Evolutionary conservation across 2,113 vertebrate genomes (phyloP), one percentile per base, ranked within the genome.

Genomic region (Psephotus haematonotus): DNA sequence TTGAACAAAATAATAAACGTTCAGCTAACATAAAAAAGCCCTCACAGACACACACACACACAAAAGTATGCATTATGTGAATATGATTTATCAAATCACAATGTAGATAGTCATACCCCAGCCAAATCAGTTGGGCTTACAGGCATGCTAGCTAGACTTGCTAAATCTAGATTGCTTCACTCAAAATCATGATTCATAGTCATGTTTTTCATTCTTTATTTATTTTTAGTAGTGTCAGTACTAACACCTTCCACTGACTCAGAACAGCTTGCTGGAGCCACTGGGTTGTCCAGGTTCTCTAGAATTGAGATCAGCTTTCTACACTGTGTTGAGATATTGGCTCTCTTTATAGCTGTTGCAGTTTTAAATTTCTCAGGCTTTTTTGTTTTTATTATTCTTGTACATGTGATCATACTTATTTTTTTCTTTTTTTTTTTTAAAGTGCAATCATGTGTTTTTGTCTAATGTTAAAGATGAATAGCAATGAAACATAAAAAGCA

Each of bases 111-210:
- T 50, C 10, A 44, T 82, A 74, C 28, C 37, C 49, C 53, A 76
- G 59, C 8, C 60, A 94, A 80, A 79, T 74, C 59, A 93, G 25
- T 43, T 80, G 59, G 37, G 18, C 79, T 92, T 95, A 72, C 52
- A 84, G 28, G 52, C 65, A 37, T 41, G 77, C 43, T 53, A 94
- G 78, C 29, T 41, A 87, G 70, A 76, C 77, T 77, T 76, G 27
- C 59, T 91, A 95, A 69, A 96, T 80, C 75, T 78, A 77, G 55
- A 78, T 41, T 79, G 24, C 29, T 87, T 90, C 82, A 60, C 90
- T 76, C 78, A 74, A 85, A 95, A 93, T 68, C 77, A 37, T 93
- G 88, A 96, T 93, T 94, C 88, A 95, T 29, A 93, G 75, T 86
- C 82, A 92, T 86, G 43, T 63, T 77, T 90, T 68, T 86, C 76